Evolutionary conservation across 2,888 invertebrate genomes (phyloP), one percentile per base, ranked within the genome.

Genomic region (Xylocampa areola): DNA sequence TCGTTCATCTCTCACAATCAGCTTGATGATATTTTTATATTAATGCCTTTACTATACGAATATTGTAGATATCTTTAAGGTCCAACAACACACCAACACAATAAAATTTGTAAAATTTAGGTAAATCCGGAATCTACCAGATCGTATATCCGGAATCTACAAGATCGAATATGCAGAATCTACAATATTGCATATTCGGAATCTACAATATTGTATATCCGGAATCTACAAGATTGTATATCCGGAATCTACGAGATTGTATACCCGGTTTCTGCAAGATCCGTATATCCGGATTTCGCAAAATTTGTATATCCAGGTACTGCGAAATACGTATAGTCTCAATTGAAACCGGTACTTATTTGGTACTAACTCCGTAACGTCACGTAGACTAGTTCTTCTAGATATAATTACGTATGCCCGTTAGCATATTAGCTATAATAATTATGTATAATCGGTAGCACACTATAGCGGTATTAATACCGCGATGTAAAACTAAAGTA

Each of bases 331-430:
- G 41, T 54, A 51, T 11, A 68, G n/a, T 49, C 11, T 49, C 13
- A n/a, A 39, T 25, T 4, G 25, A 40, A 48, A 36, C 48, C 70
- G 64, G 73, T 70, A 73, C 68, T 73, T 64, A 67, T 51, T 49
- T 73, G 58, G 71, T 73, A 73, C 53, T 67, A 59, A 69, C 36
- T 60, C 54, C 55, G 61, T 50, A 61, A 47, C 37, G 41, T 49
- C 64, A 61, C 71, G 36, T 57, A 72, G 74, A 74, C 74, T 74
- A 74, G 73, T 62, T 48, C 62, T 52, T 47, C 64, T 73, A 74
- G 44, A 53, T 68, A 59, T 47, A 36, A 58, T 67, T 63, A 67
- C 45, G 63, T 62, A 68, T 65, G 61, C 55, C 19, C 4, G 16
- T 36, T 41, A 53, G 55, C 65, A 68, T 63, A 61, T 68, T 36